These are phyloP conservation scores for Amphimallon solstitiale DNA, from an alignment of 2,888 invertebrate genomes.

Conservation along the genomic window DNA sequence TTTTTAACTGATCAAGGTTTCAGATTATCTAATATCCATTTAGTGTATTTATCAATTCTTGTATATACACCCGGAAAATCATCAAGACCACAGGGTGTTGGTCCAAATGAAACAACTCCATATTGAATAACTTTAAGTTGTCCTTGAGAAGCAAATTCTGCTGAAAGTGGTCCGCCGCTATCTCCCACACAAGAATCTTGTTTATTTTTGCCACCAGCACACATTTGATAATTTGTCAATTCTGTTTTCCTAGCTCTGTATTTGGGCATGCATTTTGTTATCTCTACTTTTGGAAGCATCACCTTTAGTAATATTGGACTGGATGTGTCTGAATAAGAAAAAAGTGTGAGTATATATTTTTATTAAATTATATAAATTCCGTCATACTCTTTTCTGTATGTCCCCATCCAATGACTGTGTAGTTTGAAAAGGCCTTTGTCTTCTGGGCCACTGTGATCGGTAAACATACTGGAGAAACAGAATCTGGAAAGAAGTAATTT, in stretches of 20 bases:
- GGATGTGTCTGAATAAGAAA: slow-evolving; percentile 27
- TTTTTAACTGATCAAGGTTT: too few relatives aligned
- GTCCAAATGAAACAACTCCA: slow-evolving; percentile 64
- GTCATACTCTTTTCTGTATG: slow-evolving; percentile 51
- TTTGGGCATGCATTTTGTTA: slow-evolving; percentile 47
- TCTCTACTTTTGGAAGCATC: slow-evolving; percentile 53
- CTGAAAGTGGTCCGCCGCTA: slow-evolving; percentile 72
- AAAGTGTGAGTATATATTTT: too few relatives aligned
- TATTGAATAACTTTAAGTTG: slow-evolving; percentile 56
- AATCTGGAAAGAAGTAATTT: slow-evolving; percentile 3
- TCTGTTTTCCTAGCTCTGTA: slow-evolving; percentile 40
- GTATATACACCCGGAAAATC: slow-evolving; percentile 64
- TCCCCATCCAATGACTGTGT: slow-evolving; percentile 70
- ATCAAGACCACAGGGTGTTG: slow-evolving; percentile 58
- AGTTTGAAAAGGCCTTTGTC: background rate
- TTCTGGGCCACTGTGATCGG: slow-evolving; percentile 50
- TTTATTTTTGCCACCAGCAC: slow-evolving; percentile 70
- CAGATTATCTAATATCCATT: slow-evolving; percentile 63
- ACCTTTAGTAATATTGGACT: slow-evolving; percentile 56
- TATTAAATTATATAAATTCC: too few relatives aligned
- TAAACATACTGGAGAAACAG: slow-evolving; percentile 63
- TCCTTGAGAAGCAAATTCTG: slow-evolving; percentile 45
- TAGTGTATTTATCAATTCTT: slow-evolving; percentile 59
- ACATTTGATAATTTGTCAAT: slow-evolving; percentile 64
- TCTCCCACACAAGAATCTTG: slow-evolving; percentile 75